phyloP scores from a whole-genome alignment of 2,888 invertebrate genomes.

The Griposia aprilina region DNA sequence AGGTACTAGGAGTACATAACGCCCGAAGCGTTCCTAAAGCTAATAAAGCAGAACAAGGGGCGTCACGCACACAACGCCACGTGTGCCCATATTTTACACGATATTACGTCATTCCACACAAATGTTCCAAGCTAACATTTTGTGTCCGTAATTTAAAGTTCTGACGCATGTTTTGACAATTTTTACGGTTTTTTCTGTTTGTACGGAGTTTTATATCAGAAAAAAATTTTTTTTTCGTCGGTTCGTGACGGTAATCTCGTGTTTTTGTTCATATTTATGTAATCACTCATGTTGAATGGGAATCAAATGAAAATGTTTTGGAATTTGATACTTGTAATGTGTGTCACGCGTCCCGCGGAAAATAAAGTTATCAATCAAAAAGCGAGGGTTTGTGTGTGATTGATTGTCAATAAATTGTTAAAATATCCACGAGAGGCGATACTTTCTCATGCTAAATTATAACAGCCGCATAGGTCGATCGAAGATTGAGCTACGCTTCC shows the following conservation, averaged over 20 bases:
- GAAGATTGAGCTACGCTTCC: not conserved
- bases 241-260: constrained; percentile 9
- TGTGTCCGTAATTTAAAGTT: constrained; percentile 65
- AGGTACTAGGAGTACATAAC: constrained; percentile 55
- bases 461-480: not conserved
- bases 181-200: constrained; percentile 54
- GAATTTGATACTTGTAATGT: constrained; percentile 43
- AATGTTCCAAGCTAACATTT: constrained; percentile 53
- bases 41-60: constrained; percentile 74
- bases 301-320: constrained; percentile 40
- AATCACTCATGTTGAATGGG: constrained; percentile 48
- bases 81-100: constrained; percentile 71
- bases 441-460: not conserved
- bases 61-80: constrained; percentile 74
- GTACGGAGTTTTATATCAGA: constrained; percentile 20
- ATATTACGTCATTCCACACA: constrained; percentile 68
- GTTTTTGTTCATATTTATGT: constrained; percentile 42
- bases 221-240: constrained; percentile 31
- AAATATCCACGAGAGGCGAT: not conserved
- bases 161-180: constrained; percentile 63
- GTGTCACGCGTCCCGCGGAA: constrained; percentile 20
- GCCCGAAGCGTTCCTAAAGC: constrained; percentile 57
- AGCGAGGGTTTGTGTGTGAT: constrained; percentile 19
- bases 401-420: constrained; percentile 30
- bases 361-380: constrained; percentile 58